Evolutionary conservation across 1,140 invertebrate genomes (phyloP), one percentile per base, ranked within the genome.

Genomic region (Nephila pilipes): DNA sequence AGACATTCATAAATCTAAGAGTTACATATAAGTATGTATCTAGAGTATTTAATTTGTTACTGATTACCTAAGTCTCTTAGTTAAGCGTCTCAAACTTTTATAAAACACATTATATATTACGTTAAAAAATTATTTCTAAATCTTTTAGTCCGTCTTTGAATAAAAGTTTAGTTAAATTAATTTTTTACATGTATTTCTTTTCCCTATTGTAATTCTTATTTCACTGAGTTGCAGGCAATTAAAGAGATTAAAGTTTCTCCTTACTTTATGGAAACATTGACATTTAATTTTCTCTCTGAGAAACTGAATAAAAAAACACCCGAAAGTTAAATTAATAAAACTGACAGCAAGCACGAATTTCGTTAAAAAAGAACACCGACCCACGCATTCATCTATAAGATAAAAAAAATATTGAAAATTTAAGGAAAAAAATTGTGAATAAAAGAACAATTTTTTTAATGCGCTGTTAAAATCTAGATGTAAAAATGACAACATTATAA

Each of bases 241-340:
- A 75, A 75, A 20, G 18, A 36, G 65, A 75, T 75, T 75, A 36
- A 75, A 36, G 14, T 36, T 75, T 75, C 63, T 16, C 29, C 65
- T 75, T 75, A 0, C 65, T 18, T 36, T 32, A 16, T 75, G 25
- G 65, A 25, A 75, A 75, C 65, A 75, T 29, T 75, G 65, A 75
- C 65, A 75, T 75, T 75, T 75, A 75, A 75, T 75, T 75, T 75
- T 75, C 16, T 75, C 25, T 14, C 25, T 3, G 65, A 16, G 65
- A 18, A 75, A 29, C 12, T 75, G 29, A 36, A n/a, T 60, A 75
- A 75, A 75, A 75, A 75, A 75, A 32, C 0, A 75, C 3, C 18
- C 1, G 29, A 3, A 18, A 29, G 29, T 5, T 29, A 75, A 36
- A 75, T 32, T 75, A 75, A 32, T 75, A 75, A 75, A 75, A 75